These are phyloP conservation scores for Stegophylla sp. DNA, from an alignment of 2,888 invertebrate species.

Conservation along the genomic window DNA sequence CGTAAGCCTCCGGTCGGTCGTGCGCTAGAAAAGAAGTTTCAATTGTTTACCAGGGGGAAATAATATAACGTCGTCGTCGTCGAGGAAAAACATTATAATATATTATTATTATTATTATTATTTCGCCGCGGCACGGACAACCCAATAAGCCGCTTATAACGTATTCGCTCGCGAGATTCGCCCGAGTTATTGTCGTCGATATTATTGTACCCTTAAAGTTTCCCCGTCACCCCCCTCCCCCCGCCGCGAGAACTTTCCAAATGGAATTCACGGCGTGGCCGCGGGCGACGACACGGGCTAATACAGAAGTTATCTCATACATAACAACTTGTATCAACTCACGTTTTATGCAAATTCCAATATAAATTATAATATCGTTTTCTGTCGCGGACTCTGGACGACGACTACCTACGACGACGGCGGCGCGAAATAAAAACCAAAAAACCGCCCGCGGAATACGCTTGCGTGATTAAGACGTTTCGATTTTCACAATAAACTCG, in stretches of 20 bases:
- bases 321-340: conserved; percentile 24
- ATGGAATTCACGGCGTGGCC: neutral
- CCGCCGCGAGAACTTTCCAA: conserved; percentile 39
- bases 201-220: conserved; percentile 52
- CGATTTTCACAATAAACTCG: too few relatives aligned
- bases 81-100: neutral
- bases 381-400: neutral
- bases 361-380: conserved; percentile 45
- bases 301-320: conserved; percentile 50
- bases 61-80: too few relatives aligned
- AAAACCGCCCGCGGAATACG: neutral
- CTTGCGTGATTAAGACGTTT: neutral
- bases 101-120: too few relatives aligned
- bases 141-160: conserved; percentile 38
- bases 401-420: too few relatives aligned
- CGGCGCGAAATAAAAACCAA: neutral
- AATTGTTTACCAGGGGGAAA: neutral
- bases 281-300: too few relatives aligned
- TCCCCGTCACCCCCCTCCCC: too few relatives aligned
- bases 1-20: neutral
- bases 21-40: neutral
- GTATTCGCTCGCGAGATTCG: conserved; percentile 45
- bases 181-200: conserved; percentile 24
- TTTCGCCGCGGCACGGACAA: neutral
- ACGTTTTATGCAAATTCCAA: conserved; percentile 28